Base-by-base conservation (phyloP, 1,140 invertebrate genomes). In the Diuraphis noxia region DNA sequence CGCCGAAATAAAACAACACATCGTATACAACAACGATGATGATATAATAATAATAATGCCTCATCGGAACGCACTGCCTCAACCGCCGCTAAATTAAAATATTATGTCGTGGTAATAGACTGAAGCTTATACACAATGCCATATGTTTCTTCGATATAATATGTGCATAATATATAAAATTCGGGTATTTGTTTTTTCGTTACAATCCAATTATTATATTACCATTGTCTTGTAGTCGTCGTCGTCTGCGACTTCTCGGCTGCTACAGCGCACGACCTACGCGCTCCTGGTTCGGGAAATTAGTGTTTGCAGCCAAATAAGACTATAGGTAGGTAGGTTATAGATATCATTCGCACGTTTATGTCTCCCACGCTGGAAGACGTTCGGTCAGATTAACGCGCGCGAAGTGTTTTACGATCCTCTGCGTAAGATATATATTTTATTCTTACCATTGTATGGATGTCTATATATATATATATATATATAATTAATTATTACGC, bases 171-270 rank as follows among this genome's bases (percentile, higher is more conserved):
- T 49, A 49, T 49, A 49, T 49, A 49, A 4, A 72, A 72, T 72
- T n/a, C 56, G n/a, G 56, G 30, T 72, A n/a, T 72, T 72, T 72
- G 25, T 84, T 84, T 40, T 25, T 23, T 4, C n/a, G 25, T 81
- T 40, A 81, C 79, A 40, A 13, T 82, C 41, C 81, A 82, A 82
- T 82, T 82, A 82, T n/a, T 6, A 72, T 82, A 82, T 82, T 82
- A 82, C 56, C 13, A 72, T 82, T 82, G 40, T 41, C 38, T 82
- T 82, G 40, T 82, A 25, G 21, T 82, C 81, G 30, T 82, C 40
- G 21, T 82, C 81, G 30, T 63, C 56, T 8, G 30, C 56, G 56
- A 63, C 17, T 63, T 63, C 56, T 63, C 4, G 56, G 30, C 56
- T 63, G 56, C 56, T 63, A 30, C 4, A 17, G 30, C 56, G 30